These are phyloP conservation scores for Flabesymbios commensalis DNA, from an alignment of 2,888 invertebrate species.

Conservation along the genomic window DNA sequence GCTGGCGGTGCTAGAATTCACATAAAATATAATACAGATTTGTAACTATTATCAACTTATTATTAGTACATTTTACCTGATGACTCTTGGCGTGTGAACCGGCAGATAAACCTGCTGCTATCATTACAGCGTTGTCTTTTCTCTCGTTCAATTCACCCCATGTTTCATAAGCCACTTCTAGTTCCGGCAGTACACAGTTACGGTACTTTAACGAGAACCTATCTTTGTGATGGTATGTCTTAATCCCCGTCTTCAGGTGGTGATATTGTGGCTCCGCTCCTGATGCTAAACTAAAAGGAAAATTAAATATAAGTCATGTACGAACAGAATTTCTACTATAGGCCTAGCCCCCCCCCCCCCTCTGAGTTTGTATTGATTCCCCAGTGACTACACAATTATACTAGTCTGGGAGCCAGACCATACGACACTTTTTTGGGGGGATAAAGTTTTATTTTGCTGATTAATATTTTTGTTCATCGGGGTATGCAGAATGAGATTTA, in stretches of 20 bases:
- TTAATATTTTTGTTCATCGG: too few species aligned
- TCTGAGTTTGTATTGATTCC: too few species aligned
- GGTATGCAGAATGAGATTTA: too few species aligned
- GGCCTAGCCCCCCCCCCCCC: too few species aligned
- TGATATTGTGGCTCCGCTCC: slow-evolving; percentile 53
- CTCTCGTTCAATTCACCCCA: slow-evolving; percentile 58
- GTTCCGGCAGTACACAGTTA: slow-evolving; percentile 48
- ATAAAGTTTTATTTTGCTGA: too few species aligned
- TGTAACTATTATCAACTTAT: not conserved
- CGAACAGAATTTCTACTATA: too few species aligned
- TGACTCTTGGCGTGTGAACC: slow-evolving; percentile 60
- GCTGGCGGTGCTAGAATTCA: too few species aligned
- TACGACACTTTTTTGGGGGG: too few species aligned
- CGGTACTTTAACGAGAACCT: slow-evolving; percentile 53
- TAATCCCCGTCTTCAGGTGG: slow-evolving; percentile 50
- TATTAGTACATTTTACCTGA: slow-evolving; percentile 37
- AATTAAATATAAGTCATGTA: too few species aligned
- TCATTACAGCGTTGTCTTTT: slow-evolving; percentile 54
- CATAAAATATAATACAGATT: too few species aligned
- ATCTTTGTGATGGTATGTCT: slow-evolving; percentile 38
- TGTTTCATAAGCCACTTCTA: slow-evolving; percentile 58
- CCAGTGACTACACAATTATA: too few species aligned
- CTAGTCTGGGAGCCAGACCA: too few species aligned
- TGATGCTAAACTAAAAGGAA: slow-evolving; percentile 6
- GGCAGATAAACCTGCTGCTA: slow-evolving; percentile 57